Evolutionary conservation across 92 coral and sea anemone genomes (phyloP).

Genomic region (Parazoanthus atlanticus): DNA sequence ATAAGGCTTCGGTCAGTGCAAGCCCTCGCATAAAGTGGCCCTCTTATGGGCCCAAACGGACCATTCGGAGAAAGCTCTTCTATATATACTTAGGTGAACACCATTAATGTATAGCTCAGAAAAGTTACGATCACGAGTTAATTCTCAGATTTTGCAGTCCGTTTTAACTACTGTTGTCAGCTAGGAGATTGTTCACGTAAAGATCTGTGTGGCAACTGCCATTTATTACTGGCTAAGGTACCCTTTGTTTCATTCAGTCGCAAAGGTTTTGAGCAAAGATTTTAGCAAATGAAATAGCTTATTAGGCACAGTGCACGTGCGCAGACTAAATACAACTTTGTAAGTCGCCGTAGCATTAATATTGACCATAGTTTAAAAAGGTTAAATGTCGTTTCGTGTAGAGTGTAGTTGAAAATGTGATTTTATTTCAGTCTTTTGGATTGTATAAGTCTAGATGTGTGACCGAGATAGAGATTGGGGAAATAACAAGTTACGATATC

Average conservation of each 20-base stretch:
- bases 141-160: slow-evolving; percentile 8
- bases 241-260: not conserved
- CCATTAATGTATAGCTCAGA: slow-evolving; percentile 19
- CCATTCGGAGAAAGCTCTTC: slow-evolving; percentile 23
- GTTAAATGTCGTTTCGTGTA: not conserved
- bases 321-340: not conserved
- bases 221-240: not conserved
- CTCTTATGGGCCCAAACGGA: slow-evolving; percentile 26
- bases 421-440: too few species aligned
- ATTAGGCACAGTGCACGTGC: not conserved
- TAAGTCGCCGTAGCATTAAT: not conserved
- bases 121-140: slow-evolving; percentile 41
- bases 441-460: too few species aligned
- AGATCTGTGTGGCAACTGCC: slow-evolving; percentile 1
- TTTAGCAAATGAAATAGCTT: not conserved
- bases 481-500: not conserved
- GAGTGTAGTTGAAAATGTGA: not conserved
- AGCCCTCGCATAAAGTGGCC: slow-evolving; percentile 43
- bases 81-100: slow-evolving; percentile 23
- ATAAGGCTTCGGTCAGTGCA: slow-evolving; percentile 38
- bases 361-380: not conserved
- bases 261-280: slow-evolving; percentile 5
- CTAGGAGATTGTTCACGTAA: slow-evolving; percentile 10
- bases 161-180: slow-evolving; percentile 21
- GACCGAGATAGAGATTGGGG: not conserved